A percentile compares a stretch with the other conserved stretches of the same genome.
Conservation (phyloP, 2,888 invertebrate species). For the Synergus umbraculus region DNA sequence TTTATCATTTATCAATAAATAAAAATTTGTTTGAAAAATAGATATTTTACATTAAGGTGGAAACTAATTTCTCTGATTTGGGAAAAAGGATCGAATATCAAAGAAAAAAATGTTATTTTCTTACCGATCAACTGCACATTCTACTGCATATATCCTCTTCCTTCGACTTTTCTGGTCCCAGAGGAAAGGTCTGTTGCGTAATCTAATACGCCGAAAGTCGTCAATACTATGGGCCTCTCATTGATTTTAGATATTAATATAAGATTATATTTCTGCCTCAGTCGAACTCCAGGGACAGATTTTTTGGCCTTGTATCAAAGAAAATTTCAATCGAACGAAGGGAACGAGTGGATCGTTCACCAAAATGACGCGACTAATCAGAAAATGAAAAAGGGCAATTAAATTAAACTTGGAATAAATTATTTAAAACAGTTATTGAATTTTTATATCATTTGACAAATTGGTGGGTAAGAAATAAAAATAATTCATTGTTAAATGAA, state of each 20-base stretch:
- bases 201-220: neutral
- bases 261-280: conserved; percentile 16
- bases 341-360: conserved; percentile 36
- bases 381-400: neutral
- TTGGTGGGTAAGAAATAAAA: neutral
- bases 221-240: neutral
- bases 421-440: neutral
- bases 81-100: neutral
- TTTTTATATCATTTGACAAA: neutral
- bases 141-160: conserved; percentile 62
- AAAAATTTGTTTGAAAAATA: too few species aligned
- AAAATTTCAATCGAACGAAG: conserved; percentile 1
- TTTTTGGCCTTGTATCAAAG: neutral
- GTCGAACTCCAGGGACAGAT: conserved; percentile 9
- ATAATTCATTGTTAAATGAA: neutral
- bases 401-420: neutral
- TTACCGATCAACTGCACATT: conserved; percentile 72
- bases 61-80: too few species aligned
- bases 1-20: neutral
- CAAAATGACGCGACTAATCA: conserved; percentile 15
- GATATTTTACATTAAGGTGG: too few species aligned
- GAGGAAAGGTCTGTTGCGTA: conserved; percentile 2
- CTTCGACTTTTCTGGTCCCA: conserved; percentile 47
- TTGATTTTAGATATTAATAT: neutral
- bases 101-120: neutral